Conservation (phyloP, 2,797 vertebrate species). For the Sebastolobus altivelis region DNA sequence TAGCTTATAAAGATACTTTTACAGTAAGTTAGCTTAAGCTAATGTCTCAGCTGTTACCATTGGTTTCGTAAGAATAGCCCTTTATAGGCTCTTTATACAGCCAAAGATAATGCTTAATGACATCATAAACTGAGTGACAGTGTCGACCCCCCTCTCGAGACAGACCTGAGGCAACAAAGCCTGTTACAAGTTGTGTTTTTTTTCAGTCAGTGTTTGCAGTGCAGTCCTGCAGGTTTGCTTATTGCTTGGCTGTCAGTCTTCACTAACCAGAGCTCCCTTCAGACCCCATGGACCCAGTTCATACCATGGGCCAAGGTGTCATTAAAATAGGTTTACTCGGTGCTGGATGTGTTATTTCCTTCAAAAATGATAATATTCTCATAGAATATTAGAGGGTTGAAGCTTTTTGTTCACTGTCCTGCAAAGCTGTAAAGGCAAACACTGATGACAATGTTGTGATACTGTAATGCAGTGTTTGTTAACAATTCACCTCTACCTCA, state of each 20-base stretch:
- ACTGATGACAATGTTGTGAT: conserved; percentile 7
- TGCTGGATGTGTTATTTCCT: neutral
- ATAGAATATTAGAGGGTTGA: too few relatives aligned
- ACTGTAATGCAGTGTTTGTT: conserved; percentile 7
- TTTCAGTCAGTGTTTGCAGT: neutral
- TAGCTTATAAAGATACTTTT: conserved; percentile 22
- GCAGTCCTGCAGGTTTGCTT: neutral
- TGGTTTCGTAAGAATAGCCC: neutral
- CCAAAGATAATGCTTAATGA: neutral
- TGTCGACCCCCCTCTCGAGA: neutral
- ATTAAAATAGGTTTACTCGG: neutral
- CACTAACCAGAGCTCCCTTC: conserved; percentile 32
- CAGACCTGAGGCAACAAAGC: conserved; percentile 26
- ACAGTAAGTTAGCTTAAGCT: neutral
- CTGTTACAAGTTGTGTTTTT: conserved; percentile 5
- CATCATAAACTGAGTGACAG: neutral
- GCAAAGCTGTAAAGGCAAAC: neutral
- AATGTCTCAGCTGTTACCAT: neutral
- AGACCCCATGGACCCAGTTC: conserved; percentile 38
- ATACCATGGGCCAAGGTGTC: neutral
- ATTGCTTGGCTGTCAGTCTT: neutral
- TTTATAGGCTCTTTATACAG: neutral
- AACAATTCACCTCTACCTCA: conserved; percentile 24
- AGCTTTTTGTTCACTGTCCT: neutral
- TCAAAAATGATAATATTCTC: neutral